A percentile compares a stretch with the other conserved stretches of the same genome.
These are phyloP conservation scores for Drosophila pallidifrons DNA, from an alignment of 1,140 invertebrate species.

Conservation along the genomic window DNA sequence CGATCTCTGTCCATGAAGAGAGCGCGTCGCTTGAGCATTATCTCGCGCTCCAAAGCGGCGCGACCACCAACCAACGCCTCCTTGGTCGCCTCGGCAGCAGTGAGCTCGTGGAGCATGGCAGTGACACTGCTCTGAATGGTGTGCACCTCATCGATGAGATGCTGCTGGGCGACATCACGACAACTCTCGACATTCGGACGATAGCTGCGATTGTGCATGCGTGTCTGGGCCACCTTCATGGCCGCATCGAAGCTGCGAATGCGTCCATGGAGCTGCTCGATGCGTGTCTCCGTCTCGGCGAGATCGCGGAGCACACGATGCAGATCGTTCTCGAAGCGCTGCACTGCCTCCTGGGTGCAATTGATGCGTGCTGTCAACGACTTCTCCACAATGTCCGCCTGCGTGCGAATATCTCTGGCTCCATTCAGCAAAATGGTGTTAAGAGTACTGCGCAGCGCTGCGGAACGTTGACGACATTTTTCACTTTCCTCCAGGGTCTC, in stretches of 20 bases:
- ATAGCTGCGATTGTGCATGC: conserved; percentile 89
- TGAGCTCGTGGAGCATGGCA: conserved; percentile 87
- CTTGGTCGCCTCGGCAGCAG: conserved; percentile 87
- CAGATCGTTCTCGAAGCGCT: conserved; percentile 89
- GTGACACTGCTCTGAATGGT: conserved; percentile 88
- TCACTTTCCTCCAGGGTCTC: conserved; percentile 88
- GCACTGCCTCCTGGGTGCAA: conserved; percentile 88
- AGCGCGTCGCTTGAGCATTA: conserved; percentile 90
- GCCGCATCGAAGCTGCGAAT: conserved; percentile 89
- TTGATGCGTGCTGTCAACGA: conserved; percentile 88
- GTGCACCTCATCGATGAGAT: conserved; percentile 91
- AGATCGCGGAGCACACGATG: conserved; percentile 88
- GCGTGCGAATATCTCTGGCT: conserved; percentile 89
- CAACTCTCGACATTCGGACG: conserved; percentile 90
- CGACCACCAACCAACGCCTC: conserved; percentile 87
- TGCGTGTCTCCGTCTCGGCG: conserved; percentile 89
- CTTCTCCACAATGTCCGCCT: conserved; percentile 90
- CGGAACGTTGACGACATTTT: conserved; percentile 88
- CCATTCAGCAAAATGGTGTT: conserved; percentile 88
- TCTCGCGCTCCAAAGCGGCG: conserved; percentile 89
- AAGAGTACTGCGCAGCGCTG: conserved; percentile 87
- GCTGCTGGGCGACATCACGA: conserved; percentile 89
- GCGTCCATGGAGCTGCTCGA: conserved; percentile 87
- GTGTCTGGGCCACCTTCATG: conserved; percentile 92
- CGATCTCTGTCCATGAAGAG: conserved; percentile 89